Conservation (phyloP, 2,888 invertebrate genomes). For the Troides helena region DNA sequence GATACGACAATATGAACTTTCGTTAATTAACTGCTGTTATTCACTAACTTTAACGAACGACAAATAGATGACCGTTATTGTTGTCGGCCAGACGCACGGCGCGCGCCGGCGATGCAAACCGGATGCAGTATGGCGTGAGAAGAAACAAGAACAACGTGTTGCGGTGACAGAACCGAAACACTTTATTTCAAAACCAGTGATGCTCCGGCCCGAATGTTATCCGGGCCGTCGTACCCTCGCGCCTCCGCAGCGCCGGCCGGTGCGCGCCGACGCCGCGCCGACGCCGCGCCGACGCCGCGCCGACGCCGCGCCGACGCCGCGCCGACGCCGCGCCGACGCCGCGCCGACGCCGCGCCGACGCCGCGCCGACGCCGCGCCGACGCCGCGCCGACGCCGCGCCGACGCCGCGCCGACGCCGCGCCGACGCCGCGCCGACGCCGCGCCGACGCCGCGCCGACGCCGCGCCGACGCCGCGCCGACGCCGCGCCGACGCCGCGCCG, state of each 20-base stretch:
- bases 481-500: background rate
- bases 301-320: background rate
- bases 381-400: background rate
- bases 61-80: no score
- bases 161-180: no score
- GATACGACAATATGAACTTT: no score
- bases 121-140: no score
- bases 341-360: background rate
- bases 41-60: no score
- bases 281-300: background rate
- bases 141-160: no score
- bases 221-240: constrained; percentile 12
- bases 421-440: background rate
- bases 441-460: background rate
- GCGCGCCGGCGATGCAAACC: no score
- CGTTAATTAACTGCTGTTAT: no score
- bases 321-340: background rate
- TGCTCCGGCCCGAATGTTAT: background rate
- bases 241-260: background rate
- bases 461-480: background rate
- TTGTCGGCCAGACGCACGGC: no score
- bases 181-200: no score
- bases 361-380: background rate
- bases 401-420: background rate
- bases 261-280: background rate